Evolutionary conservation across 2,113 vertebrate genomes (phyloP).

Genomic region (Corynorhinus townsendii): DNA sequence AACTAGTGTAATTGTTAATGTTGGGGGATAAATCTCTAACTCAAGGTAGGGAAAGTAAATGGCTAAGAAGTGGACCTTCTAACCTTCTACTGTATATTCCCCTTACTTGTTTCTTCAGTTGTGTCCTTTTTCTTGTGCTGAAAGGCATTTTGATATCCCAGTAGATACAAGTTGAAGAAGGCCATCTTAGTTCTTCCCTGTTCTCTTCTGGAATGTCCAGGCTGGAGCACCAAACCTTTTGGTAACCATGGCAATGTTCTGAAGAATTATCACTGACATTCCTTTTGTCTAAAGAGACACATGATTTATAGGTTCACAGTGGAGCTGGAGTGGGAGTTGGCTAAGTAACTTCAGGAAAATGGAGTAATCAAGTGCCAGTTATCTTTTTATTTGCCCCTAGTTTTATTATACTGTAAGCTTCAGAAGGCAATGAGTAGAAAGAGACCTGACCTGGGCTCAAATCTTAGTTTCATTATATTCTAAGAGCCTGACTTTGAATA

Average conservation of each 20-base stretch:
- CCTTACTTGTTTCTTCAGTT: conserved; percentile 63
- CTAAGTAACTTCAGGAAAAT: conserved; percentile 26
- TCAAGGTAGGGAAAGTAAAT: neutral
- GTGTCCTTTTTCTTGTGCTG: conserved; percentile 63
- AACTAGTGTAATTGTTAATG: neutral
- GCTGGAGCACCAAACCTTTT: conserved; percentile 4
- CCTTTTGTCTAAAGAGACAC: conserved; percentile 19
- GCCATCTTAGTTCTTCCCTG: conserved; percentile 72
- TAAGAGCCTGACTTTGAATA: neutral
- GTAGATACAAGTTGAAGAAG: conserved; percentile 82
- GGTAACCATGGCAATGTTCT: conserved; percentile 65
- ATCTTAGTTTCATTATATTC: conserved; percentile 3
- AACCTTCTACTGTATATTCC: neutral
- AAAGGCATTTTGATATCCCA: conserved; percentile 83
- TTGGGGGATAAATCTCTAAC: neutral
- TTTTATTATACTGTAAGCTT: neutral
- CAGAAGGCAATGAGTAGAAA: conserved; percentile 2
- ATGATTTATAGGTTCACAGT: conserved; percentile 25
- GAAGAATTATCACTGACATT: neutral
- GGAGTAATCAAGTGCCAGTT: neutral
- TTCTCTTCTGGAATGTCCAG: conserved; percentile 29
- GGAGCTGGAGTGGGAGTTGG: neutral
- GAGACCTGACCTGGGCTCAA: neutral
- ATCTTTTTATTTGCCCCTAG: neutral
- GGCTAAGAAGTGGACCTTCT: neutral